These are phyloP conservation scores for Microctonus brassicae DNA, from an alignment of 2,888 invertebrate genomes.

Conservation along the genomic window DNA sequence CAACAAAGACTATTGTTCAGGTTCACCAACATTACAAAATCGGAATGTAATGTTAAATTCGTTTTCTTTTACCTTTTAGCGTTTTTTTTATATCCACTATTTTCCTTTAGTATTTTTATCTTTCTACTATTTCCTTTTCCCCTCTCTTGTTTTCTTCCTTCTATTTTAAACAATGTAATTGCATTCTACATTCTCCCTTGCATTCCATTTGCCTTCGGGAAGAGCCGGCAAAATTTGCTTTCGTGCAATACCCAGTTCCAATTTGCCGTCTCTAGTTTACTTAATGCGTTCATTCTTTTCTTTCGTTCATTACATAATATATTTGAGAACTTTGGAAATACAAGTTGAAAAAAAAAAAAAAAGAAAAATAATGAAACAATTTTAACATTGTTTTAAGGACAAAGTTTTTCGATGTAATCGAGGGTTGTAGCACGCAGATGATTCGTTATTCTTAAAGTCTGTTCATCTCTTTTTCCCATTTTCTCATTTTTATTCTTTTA, in stretches of 20 bases:
- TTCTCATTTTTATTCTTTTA: slow-evolving; percentile 15
- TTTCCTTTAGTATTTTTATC: neutral
- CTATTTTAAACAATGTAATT: slow-evolving; percentile 3
- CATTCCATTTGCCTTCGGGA: slow-evolving; percentile 1
- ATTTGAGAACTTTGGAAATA: neutral
- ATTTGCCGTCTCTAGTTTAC: neutral
- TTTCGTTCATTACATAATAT: slow-evolving; percentile 13
- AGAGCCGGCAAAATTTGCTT: neutral
- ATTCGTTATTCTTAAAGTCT: slow-evolving; percentile 1
- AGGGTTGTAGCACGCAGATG: neutral
- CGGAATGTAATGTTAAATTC: slow-evolving; percentile 7
- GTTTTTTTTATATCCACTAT: neutral
- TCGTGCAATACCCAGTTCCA: slow-evolving; percentile 5
- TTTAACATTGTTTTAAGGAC: neutral
- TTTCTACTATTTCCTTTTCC: neutral
- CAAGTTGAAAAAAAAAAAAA: neutral
- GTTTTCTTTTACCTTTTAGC: neutral
- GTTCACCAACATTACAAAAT: slow-evolving; percentile 1
- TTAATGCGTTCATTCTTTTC: slow-evolving; percentile 12
- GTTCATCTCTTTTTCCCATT: neutral
- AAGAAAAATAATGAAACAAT: neutral
- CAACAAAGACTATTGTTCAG: slow-evolving; percentile 11
- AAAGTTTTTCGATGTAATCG: slow-evolving; percentile 3
- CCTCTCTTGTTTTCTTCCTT: neutral
- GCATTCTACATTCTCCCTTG: neutral